These are phyloP conservation scores for Thripadectes ignobilis DNA, from an alignment of 2,797 vertebrate genomes.

Conservation along the genomic window DNA sequence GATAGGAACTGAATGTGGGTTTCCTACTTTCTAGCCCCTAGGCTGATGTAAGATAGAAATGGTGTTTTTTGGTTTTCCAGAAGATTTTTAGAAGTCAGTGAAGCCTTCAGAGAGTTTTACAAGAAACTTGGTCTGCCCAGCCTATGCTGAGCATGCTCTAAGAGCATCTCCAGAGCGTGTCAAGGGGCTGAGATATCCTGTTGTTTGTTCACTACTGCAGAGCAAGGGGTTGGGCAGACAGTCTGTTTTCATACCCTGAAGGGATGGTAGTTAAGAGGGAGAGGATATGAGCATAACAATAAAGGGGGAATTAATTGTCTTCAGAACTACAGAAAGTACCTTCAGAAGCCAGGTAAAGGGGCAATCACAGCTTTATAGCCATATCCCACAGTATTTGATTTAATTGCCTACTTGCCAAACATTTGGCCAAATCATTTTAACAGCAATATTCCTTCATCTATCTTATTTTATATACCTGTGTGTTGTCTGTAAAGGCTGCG, in stretches of 20 bases:
- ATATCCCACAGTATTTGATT: background rate
- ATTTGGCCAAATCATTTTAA: background rate
- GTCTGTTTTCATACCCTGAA: background rate
- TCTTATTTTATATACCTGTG: background rate
- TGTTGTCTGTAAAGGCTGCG: background rate
- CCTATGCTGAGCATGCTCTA: background rate
- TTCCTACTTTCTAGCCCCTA: background rate
- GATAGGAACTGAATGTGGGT: background rate
- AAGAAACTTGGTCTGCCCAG: background rate
- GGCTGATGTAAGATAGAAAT: background rate
- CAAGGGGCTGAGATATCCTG: background rate
- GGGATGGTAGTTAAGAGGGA: background rate
- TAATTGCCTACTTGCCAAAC: background rate
- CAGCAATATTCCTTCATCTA: background rate
- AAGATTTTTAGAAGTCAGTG: background rate
- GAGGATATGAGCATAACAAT: background rate
- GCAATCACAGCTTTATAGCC: background rate
- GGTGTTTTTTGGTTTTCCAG: background rate
- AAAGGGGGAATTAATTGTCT: background rate
- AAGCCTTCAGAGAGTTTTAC: background rate
- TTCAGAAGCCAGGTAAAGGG: background rate
- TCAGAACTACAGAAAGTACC: background rate
- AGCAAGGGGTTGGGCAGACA: accelerated
- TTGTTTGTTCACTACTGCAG: background rate
- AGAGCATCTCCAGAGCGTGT: background rate